Evolutionary conservation across 2,113 vertebrate species (phyloP).

Genomic region (Epinephelus lanceolatus): DNA sequence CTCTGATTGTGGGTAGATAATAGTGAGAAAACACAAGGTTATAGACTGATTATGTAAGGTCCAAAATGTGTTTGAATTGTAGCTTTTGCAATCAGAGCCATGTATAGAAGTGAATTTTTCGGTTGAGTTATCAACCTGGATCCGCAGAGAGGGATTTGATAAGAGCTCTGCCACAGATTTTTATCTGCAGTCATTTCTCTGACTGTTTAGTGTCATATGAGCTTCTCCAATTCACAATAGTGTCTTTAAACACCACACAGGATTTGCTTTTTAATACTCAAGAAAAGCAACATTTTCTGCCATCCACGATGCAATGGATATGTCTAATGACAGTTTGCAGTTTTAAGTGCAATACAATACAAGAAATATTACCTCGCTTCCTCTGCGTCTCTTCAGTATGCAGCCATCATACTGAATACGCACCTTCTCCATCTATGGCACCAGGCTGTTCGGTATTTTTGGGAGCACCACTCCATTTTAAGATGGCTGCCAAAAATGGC

Average conservation of each 20-base stretch:
- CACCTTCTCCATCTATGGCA: constrained; percentile 23
- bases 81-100: no score
- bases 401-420: constrained; percentile 29
- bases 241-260: neutral
- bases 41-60: neutral
- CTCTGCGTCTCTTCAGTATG: neutral
- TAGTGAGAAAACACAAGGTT: neutral
- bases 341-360: neutral
- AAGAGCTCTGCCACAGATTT: neutral
- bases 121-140: neutral
- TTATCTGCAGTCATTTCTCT: neutral
- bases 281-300: neutral
- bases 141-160: neutral
- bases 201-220: neutral
- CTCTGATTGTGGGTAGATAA: neutral
- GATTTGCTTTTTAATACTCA: neutral
- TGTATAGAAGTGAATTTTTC: neutral
- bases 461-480: constrained; percentile 52
- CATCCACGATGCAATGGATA: neutral
- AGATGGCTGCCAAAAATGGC: constrained; percentile 77
- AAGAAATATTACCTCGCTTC: constrained; percentile 5
- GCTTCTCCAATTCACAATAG: neutral
- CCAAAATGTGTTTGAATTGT: neutral
- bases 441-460: constrained; percentile 21
- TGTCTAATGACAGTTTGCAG: neutral